These are phyloP conservation scores for Anaspis maculata DNA, from an alignment of 2,888 invertebrate genomes.

Conservation along the genomic window DNA sequence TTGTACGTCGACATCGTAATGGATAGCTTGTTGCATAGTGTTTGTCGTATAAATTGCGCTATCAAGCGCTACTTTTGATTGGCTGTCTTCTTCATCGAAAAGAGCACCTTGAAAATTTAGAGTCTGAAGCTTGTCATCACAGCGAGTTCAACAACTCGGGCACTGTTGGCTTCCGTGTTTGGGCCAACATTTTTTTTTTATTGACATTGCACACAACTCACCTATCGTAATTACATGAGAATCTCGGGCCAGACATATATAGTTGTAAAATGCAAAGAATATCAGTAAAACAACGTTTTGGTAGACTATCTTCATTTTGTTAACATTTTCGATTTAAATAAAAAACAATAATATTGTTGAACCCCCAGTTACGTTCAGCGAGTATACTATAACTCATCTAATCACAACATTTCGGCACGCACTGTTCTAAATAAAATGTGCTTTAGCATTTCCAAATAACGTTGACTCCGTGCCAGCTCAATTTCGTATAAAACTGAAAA, in stretches of 20 bases:
- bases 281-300: conserved; percentile 23
- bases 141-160: conserved; percentile 1
- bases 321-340: not conserved
- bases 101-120: conserved; percentile 22
- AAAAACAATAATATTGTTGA: not conserved
- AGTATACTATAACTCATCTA: not conserved
- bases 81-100: conserved; percentile 44
- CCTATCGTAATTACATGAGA: conserved; percentile 7
- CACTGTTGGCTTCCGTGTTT: too few species aligned
- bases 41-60: conserved; percentile 48
- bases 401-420: not conserved
- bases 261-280: conserved; percentile 19
- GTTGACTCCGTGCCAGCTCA: conserved; percentile 6
- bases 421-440: not conserved
- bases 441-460: not conserved
- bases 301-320: conserved; percentile 29
- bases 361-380: not conserved
- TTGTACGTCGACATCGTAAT: not conserved
- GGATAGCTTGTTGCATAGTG: conserved; percentile 24
- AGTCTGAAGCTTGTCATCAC: conserved; percentile 2
- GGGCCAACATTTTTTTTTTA: too few species aligned
- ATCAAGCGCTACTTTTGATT: conserved; percentile 52
- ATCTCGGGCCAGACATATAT: conserved; percentile 22
- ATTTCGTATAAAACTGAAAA: conserved; percentile 5
- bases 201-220: conserved; percentile 4